Base-by-base conservation (phyloP, 2,797 vertebrate genomes). In the Crenichthys baileyi region DNA sequence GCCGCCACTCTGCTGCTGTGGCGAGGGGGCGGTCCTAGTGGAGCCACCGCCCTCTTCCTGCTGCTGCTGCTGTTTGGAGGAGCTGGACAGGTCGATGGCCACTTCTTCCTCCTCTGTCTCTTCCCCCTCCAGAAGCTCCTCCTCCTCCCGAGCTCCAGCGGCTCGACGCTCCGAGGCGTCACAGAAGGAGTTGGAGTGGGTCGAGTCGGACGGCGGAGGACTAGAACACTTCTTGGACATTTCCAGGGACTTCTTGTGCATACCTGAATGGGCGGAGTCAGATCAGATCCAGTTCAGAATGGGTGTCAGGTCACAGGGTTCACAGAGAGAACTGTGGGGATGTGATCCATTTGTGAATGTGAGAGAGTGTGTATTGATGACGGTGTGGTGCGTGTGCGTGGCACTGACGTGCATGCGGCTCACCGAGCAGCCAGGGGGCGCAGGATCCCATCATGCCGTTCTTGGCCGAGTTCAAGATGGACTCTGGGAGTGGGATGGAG, bases 381-480 rank as follows among this genome's bases (percentile, higher is more conserved):
- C 78, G 78, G 82, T 86, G 89, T 88, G 85, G 92, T 93, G 93
- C 84, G 61, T 89, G 89, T 91, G 91, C 85, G 93, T 93, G 90
- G 88, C 87, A 92, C 91, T 94, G 93, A 95, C 94, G 93, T 95
- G 94, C 85, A 92, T 92, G 90, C 88, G 92, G 93, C 97, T 97
- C 95, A 95, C 98, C 98, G 89, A 99, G 96, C 81, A 99, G 96
- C 98, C 98, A 99, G 12, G 98, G 98, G 75, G 98, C 98, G 24
- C 98, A 99, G 89, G 98, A 99, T 81, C 99, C 98, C 97, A 98
- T 98, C 94, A 99, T 96, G 90, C 98, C 98, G 0, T 99, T 97
- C 95, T 99, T 99, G 93, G 98, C 98, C 0, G 98, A 99, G 91
- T 99, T 99, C 92, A 99, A 97, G 93, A 99, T 99, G 88, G 98